Evolutionary conservation across 2,888 invertebrate genomes (phyloP), one percentile per base, ranked within the genome.

Genomic region (Aphidoletes aphidimyza): DNA sequence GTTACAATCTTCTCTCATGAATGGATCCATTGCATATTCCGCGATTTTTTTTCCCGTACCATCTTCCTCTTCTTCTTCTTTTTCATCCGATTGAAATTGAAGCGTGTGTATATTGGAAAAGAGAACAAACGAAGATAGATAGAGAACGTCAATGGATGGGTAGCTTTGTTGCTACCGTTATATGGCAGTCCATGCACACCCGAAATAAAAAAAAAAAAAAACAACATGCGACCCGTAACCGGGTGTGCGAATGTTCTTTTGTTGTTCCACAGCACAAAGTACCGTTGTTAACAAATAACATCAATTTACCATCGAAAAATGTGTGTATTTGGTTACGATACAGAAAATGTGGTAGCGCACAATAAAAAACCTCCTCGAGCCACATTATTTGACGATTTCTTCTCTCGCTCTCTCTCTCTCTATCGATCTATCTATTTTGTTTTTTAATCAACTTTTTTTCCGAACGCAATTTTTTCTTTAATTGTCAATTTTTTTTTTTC

Each of bases 1-100:
- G 54, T 54, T 54, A 54, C 54, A 54, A 54, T 54, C 54, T 54
- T 54, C 54, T 54, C 54, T 54, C 54, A 8, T 54, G 54, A 22
- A 54, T 54, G 54, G 26, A 54, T 11, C 22, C 54, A 54, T 26
- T 54, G 54, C 54, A 54, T 54, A 54, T 54, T 54, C 54, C n/a
- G 6, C 54, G 11, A 54, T 54, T 54, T 14, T n/a, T n/a, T n/a
- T n/a, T n/a, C n/a, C n/a, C n/a, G n/a, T n/a, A n/a, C n/a, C n/a
- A n/a, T n/a, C n/a, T n/a, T n/a, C n/a, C n/a, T n/a, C n/a, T n/a
- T n/a, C n/a, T n/a, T n/a, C n/a, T n/a, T n/a, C n/a, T n/a, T n/a
- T n/a, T 14, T 3, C 8, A 47, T 47, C 47, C 8, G 19, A 47
- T 3, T 2, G 47, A 47, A 19, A 47, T 2, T 17, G 47, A 47